Evolutionary conservation across 2,888 invertebrate genomes (phyloP).

Genomic region (Tridacna crocea): DNA sequence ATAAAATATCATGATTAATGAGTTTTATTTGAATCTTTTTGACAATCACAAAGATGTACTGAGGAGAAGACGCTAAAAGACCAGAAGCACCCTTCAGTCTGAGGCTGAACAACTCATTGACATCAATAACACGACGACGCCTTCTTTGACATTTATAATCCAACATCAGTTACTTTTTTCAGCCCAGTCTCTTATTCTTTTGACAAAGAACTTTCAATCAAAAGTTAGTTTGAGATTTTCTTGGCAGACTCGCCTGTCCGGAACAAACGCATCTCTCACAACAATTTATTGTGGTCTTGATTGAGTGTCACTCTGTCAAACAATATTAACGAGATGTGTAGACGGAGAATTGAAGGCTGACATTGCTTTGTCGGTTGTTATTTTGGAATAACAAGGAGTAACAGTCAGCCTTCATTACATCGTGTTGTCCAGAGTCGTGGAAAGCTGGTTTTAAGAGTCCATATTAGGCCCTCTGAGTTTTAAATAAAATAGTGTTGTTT

Average conservation of each 20-base stretch:
- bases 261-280: slow-evolving; percentile 61
- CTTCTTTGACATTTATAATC: neutral
- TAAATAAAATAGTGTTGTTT: too few relatives aligned
- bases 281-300: slow-evolving; percentile 66
- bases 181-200: too few relatives aligned
- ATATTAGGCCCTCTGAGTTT: too few relatives aligned
- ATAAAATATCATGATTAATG: too few relatives aligned
- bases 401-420: slow-evolving; percentile 21
- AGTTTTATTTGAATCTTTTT: too few relatives aligned
- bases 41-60: neutral
- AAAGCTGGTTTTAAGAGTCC: too few relatives aligned
- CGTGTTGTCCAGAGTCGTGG: slow-evolving; percentile 4
- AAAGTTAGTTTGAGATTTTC: slow-evolving; percentile 55
- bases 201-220: slow-evolving; percentile 60
- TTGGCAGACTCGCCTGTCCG: slow-evolving; percentile 44
- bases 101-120: neutral
- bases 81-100: neutral
- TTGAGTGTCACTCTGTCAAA: slow-evolving; percentile 66
- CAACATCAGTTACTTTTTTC: too few relatives aligned
- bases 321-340: slow-evolving; percentile 65
- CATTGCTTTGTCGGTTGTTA: slow-evolving; percentile 21
- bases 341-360: slow-evolving; percentile 56
- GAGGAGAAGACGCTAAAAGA: neutral
- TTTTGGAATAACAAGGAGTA: slow-evolving; percentile 21
- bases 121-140: neutral